Evolutionary conservation across 2,888 invertebrate species (phyloP).

Genomic region (Sesamia inferens): DNA sequence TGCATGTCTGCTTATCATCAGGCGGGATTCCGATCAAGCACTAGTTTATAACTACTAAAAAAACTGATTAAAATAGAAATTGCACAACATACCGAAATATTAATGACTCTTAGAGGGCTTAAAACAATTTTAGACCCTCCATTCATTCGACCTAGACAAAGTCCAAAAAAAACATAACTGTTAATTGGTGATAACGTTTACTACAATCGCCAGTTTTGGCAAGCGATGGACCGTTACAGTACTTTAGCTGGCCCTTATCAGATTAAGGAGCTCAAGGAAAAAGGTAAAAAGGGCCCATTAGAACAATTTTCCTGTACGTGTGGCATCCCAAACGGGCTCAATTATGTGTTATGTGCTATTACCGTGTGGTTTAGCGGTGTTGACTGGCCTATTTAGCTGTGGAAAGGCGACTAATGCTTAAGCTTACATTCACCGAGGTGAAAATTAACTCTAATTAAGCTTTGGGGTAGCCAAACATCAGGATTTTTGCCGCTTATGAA

Average conservation of each 20-base stretch:
- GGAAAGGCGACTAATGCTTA: conserved; percentile 26
- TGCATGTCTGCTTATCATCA: no score
- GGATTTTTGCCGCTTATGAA: conserved; percentile 12
- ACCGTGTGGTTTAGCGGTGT: conserved; percentile 27
- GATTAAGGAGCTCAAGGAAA: conserved; percentile 56
- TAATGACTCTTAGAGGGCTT: background rate
- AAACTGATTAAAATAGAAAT: background rate
- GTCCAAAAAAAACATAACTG: conserved; percentile 19
- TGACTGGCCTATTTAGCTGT: conserved; percentile 31
- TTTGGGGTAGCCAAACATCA: background rate
- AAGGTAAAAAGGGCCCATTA: conserved; percentile 57
- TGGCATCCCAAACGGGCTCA: conserved; percentile 46
- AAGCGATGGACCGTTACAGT: conserved; percentile 49
- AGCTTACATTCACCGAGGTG: conserved; percentile 20
- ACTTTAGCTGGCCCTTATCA: conserved; percentile 57
- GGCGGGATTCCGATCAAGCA: no score
- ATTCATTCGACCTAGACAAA: background rate
- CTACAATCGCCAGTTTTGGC: conserved; percentile 35
- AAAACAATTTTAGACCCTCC: background rate
- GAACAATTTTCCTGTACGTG: conserved; percentile 59
- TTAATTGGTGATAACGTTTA: conserved; percentile 51
- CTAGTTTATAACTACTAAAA: no score
- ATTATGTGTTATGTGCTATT: conserved; percentile 42
- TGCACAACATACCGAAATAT: background rate
- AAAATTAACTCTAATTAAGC: conserved; percentile 24